phyloP scores from a whole-genome alignment of 2,113 vertebrate species.

The Mesocricetus auratus region DNA sequence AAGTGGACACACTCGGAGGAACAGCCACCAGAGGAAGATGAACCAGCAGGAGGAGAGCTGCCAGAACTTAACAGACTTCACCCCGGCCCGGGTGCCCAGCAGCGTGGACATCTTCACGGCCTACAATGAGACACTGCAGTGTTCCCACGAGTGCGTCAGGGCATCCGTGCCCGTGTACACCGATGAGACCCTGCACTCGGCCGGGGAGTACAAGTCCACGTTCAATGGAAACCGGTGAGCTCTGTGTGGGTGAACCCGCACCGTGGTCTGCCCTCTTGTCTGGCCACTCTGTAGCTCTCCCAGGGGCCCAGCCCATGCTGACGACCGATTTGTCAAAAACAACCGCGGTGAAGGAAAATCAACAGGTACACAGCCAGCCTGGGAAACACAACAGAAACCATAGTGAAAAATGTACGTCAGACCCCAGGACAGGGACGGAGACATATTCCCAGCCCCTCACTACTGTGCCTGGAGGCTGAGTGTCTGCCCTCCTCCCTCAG shows the following conservation, averaged over 20 bases:
- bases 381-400: too few species aligned
- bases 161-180: conserved; percentile 94
- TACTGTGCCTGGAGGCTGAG: rapidly evolving
- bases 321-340: rapidly evolving
- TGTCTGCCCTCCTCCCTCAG: rapidly evolving
- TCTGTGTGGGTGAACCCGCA: rapidly evolving
- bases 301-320: rapidly evolving
- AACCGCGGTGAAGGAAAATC: rapidly evolving
- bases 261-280: neutral
- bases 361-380: neutral
- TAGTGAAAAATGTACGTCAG: neutral
- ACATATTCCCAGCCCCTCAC: rapidly evolving
- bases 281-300: rapidly evolving
- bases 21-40: conserved; percentile 97
- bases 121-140: conserved; percentile 98
- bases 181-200: conserved; percentile 94
- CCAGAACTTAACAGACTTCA: conserved; percentile 98
- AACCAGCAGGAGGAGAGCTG: conserved; percentile 99
- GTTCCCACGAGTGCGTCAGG: conserved; percentile 97
- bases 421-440: rapidly evolving
- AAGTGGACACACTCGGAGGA: conserved; percentile 94
- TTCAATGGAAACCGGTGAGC: conserved; percentile 98
- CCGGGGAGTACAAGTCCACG: conserved; percentile 94
- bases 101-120: conserved; percentile 98
- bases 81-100: conserved; percentile 95